Conservation (phyloP, 1,140 invertebrate species). For the Latrodectus geometricus region DNA sequence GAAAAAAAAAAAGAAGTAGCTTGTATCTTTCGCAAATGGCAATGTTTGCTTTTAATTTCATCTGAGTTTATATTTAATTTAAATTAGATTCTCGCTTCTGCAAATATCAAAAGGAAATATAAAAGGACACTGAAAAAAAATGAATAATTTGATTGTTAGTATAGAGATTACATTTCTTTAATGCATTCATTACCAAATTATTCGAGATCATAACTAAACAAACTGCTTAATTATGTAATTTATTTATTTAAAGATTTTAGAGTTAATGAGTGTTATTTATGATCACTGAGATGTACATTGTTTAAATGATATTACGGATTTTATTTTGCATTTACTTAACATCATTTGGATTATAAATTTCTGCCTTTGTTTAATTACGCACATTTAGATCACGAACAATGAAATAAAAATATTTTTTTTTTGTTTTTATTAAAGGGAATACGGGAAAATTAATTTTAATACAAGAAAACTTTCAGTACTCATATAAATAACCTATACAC, state of each 20-base stretch:
- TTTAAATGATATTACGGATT: no score
- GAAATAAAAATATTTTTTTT: no score
- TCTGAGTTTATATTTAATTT: conserved; percentile 18
- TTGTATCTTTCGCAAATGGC: neutral
- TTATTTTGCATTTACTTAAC: no score
- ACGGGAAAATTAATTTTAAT: no score
- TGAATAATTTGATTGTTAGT: neutral
- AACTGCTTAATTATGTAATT: neutral
- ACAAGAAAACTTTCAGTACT: no score
- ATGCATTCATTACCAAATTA: neutral
- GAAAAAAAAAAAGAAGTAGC: neutral
- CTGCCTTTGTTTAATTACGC: no score
- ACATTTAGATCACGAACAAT: no score
- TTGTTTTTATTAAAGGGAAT: no score
- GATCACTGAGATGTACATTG: no score
- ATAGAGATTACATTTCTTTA: neutral
- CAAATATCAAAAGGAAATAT: neutral
- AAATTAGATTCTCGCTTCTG: conserved; percentile 17
- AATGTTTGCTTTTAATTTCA: conserved; percentile 27
- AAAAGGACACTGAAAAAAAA: neutral
- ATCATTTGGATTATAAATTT: no score
- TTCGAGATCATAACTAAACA: neutral
- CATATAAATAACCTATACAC: no score
- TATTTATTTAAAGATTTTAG: neutral
- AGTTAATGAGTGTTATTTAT: neutral